These are phyloP conservation scores for Metridium senile DNA, from an alignment of 92 coral and sea anemone genomes.

Conservation along the genomic window DNA sequence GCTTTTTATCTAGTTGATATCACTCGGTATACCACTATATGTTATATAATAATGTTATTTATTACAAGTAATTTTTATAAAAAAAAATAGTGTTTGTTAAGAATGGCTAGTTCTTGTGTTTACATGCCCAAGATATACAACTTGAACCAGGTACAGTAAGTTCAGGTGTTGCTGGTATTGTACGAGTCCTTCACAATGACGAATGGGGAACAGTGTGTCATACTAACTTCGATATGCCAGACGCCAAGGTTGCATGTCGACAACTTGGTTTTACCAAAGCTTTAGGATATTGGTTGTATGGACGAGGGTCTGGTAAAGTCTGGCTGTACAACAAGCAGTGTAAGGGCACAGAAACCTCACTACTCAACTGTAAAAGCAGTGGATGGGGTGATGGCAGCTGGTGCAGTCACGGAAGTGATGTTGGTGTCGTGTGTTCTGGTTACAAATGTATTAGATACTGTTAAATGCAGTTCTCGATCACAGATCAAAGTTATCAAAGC, in stretches of 20 bases:
- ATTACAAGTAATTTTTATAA: no score
- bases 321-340: neutral
- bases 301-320: neutral
- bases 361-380: neutral
- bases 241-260: neutral
- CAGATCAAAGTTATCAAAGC: no score
- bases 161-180: neutral
- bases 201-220: neutral
- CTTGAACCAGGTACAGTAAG: neutral
- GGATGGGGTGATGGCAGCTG: constrained; percentile 10
- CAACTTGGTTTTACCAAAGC: neutral
- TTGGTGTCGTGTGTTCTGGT: neutral
- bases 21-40: no score
- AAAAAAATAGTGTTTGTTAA: no score
- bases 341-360: neutral
- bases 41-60: no score
- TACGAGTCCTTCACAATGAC: neutral
- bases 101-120: no score
- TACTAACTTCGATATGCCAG: neutral
- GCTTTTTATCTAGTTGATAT: no score
- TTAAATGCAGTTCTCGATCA: no score
- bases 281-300: neutral
- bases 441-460: no score
- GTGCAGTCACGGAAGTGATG: neutral
- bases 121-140: no score